Conservation (phyloP, 2,797 vertebrate genomes). For the Lutra lutra region DNA sequence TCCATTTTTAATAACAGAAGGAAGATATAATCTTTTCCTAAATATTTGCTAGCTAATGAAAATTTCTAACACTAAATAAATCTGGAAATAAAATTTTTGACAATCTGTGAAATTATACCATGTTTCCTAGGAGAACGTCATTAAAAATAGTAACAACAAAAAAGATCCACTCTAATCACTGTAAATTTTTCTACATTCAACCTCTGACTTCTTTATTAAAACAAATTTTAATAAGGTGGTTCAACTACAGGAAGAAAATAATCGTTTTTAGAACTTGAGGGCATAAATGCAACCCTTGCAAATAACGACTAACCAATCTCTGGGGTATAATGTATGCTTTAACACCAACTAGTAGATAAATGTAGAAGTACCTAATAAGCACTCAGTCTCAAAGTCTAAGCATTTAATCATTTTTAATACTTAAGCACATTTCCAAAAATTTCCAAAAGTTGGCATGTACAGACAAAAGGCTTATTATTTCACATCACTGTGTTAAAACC, state of each 20-base stretch:
- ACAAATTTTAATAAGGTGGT: constrained; percentile 32
- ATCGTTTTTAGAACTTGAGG: constrained; percentile 13
- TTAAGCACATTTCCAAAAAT: neutral
- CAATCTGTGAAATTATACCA: constrained; percentile 20
- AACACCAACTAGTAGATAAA: constrained; percentile 13
- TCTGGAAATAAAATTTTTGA: constrained; percentile 53
- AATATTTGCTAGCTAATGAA: neutral
- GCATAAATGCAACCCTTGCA: neutral
- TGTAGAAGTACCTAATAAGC: neutral
- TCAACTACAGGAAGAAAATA: neutral
- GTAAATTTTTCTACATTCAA: neutral
- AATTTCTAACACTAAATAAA: constrained; percentile 33
- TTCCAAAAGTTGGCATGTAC: neutral
- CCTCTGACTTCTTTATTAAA: neutral
- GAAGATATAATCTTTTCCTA: neutral
- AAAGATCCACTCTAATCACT: constrained; percentile 14
- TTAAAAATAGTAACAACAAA: constrained; percentile 21
- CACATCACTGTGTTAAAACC: neutral
- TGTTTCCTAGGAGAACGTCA: neutral
- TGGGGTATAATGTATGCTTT: neutral
- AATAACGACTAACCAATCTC: neutral
- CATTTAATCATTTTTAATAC: constrained; percentile 17
- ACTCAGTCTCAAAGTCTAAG: neutral
- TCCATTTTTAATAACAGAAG: neutral
- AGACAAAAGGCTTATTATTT: neutral